Percentiles rank a stretch among this genome's conserved stretches.
These are phyloP conservation scores for Aphaenogaster ashmeadi DNA, from an alignment of 1,140 invertebrate genomes.

Conservation along the genomic window DNA sequence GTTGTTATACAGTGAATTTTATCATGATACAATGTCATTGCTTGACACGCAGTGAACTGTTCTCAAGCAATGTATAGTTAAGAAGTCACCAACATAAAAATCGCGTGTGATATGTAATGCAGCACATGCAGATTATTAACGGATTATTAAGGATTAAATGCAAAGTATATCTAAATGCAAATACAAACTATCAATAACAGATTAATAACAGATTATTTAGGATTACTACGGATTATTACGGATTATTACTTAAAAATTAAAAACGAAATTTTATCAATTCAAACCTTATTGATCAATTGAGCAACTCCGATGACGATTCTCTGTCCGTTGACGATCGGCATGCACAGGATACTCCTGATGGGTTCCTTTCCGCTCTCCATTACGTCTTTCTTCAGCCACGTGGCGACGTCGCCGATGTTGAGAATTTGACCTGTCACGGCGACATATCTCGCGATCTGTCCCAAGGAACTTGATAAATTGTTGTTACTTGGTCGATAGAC, in stretches of 20 bases:
- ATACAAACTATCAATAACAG: slow-evolving; percentile 29
- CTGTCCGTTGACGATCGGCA: slow-evolving; percentile 97
- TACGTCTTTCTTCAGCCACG: slow-evolving; percentile 89
- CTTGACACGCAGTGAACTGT: not conserved
- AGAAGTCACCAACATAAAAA: slow-evolving; percentile 22
- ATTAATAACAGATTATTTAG: slow-evolving; percentile 26
- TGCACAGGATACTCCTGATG: slow-evolving; percentile 93
- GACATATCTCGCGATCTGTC: slow-evolving; percentile 93
- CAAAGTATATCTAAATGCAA: slow-evolving; percentile 23
- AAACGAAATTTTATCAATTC: slow-evolving; percentile 29
- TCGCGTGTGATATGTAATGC: not conserved
- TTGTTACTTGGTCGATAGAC: slow-evolving; percentile 87
- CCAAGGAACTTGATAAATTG: slow-evolving; percentile 89
- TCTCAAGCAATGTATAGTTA: slow-evolving; percentile 2
- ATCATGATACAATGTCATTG: not conserved
- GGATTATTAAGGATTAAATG: slow-evolving; percentile 31
- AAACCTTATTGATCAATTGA: slow-evolving; percentile 97
- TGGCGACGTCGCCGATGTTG: slow-evolving; percentile 93
- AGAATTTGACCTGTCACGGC: slow-evolving; percentile 93
- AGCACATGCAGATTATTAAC: slow-evolving; percentile 16
- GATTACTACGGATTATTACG: slow-evolving; percentile 1
- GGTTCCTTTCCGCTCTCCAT: slow-evolving; percentile 88
- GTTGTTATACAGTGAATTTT: not conserved
- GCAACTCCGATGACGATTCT: slow-evolving; percentile 96
- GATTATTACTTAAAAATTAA: slow-evolving; percentile 7